phyloP scores from a whole-genome alignment of 2,797 vertebrate species.

The Gymnodraco acuticeps region DNA sequence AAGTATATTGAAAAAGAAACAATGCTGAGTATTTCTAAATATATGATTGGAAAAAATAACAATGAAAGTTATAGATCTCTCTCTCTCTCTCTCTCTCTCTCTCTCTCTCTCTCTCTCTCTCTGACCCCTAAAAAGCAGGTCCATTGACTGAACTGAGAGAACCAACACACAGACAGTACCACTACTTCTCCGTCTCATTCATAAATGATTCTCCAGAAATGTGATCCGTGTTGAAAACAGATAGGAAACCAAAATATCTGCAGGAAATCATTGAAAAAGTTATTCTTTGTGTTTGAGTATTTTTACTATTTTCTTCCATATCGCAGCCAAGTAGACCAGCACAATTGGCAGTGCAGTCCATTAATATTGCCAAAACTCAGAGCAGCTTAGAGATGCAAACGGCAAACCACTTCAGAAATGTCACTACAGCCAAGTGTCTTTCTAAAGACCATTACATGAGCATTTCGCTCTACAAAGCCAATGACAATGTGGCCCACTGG shows the following conservation, averaged over 20 bases:
- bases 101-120: too few relatives aligned
- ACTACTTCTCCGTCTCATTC: background rate
- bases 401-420: conserved; percentile 24
- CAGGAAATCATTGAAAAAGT: background rate
- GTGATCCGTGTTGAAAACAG: conserved; percentile 3
- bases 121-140: background rate
- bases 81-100: too few relatives aligned
- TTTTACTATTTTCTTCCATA: background rate
- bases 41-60: background rate
- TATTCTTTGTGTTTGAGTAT: conserved; percentile 4
- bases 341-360: conserved; percentile 27
- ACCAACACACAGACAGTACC: background rate
- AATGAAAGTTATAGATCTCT: background rate
- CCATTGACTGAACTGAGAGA: conserved; percentile 10
- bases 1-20: background rate
- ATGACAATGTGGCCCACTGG: conserved; percentile 16
- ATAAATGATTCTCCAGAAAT: conserved; percentile 6
- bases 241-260: conserved; percentile 5
- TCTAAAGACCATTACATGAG: conserved; percentile 34
- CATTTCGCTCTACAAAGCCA: conserved; percentile 8
- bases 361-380: conserved; percentile 19
- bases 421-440: conserved; percentile 29
- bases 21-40: background rate
- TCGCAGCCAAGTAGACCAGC: conserved; percentile 23
- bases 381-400: conserved; percentile 28